phyloP scores from a whole-genome alignment of 92 coral and sea anemone species.

The Epizoanthus scotinus region DNA sequence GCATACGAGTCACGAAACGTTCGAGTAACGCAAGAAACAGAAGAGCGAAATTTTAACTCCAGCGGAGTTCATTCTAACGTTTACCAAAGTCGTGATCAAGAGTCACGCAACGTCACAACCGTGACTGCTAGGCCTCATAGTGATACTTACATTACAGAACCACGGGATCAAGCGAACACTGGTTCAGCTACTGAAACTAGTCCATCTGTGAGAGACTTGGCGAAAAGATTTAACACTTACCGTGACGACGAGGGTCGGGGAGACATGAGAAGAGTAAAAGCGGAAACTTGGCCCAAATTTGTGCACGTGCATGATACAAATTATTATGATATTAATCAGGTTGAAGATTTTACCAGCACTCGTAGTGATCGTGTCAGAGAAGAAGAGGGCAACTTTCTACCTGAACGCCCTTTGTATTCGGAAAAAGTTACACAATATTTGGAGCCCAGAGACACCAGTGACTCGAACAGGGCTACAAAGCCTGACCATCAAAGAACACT shows the following conservation, averaged over 20 bases:
- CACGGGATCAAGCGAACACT: conserved; percentile 13
- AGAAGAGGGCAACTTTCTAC: too few relatives aligned
- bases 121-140: neutral
- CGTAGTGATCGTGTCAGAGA: conserved; percentile 12
- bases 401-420: neutral
- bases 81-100: conserved; percentile 18
- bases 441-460: neutral
- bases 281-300: conserved; percentile 75
- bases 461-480: too few relatives aligned
- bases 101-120: neutral
- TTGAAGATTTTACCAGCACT: conserved; percentile 6
- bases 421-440: neutral
- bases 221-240: conserved; percentile 66
- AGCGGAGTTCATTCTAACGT: neutral
- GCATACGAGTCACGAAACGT: neutral
- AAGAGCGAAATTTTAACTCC: neutral
- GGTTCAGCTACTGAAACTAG: conserved; percentile 34
- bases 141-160: neutral
- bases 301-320: conserved; percentile 49
- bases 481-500: neutral
- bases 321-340: conserved; percentile 14
- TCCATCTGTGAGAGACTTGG: conserved; percentile 77
- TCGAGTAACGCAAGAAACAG: conserved; percentile 4
- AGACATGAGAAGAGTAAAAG: conserved; percentile 68
- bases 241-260: conserved; percentile 46